Evolutionary conservation across 2,797 vertebrate species (phyloP), one percentile per base, ranked within the genome.

Genomic region (Antennarius maculatus): DNA sequence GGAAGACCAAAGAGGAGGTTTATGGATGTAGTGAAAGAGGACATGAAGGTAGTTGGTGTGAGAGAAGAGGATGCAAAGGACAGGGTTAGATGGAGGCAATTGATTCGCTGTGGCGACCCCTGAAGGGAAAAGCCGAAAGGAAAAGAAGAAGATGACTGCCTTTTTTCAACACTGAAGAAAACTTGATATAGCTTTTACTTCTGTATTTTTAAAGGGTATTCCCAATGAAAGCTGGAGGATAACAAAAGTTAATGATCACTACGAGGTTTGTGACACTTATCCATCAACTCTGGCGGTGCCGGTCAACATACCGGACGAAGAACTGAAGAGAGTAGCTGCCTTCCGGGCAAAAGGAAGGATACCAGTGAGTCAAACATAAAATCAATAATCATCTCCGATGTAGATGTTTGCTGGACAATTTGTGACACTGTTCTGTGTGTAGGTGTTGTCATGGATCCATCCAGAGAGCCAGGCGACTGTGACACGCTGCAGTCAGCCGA

Each of bases 381-480:
- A 39, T 3, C 9, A 16, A 6, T 11, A 1, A 4, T 46, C 15
- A 10, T 53, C 8, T 55, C 42, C 60, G 55, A 46, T 42, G 13
- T 45, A 37, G 5, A 7, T 1, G 4, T n/a, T 39, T 46, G 15
- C 8, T 14, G 14, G 27, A 56, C 23, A 6, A 1, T 41, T 12
- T 41, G n/a, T 61, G 23, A 14, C 67, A 1, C 78, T 59, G 15
- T 29, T 62, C 34, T 54, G 28, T 57, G 29, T 74, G 0, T 69
- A 99, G 97, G 97, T 97, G 45, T 87, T 99, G 80, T 99, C 97
- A 0, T 99, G 97, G 97, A 96, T 99, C 86, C 97, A 99, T 71
- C 97, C 97, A 4, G 97, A 99, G 88, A 99, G 95, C 74, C 97
- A 99, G 90, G 97, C 97, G 11, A 96, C 97, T 0, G 92, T 99